phyloP scores from a whole-genome alignment of 2,888 invertebrate species.

The Patella pellucida region DNA sequence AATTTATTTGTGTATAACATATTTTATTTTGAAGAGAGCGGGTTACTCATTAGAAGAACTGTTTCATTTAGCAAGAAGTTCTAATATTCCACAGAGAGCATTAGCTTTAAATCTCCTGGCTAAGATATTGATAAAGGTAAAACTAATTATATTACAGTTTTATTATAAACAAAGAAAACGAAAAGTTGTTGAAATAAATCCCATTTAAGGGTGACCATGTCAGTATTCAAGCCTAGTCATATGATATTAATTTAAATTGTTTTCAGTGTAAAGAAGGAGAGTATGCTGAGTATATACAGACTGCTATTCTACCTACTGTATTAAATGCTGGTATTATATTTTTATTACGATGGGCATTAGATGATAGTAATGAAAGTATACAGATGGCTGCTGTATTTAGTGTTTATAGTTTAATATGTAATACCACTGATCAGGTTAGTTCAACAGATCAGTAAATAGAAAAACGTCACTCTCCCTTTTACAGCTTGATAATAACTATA shows the following conservation, averaged over 20 bases:
- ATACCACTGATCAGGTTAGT: slow-evolving; percentile 77
- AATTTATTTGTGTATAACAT: not conserved
- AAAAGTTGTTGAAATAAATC: too few relatives aligned
- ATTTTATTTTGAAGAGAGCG: slow-evolving; percentile 71
- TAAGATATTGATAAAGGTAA: slow-evolving; percentile 76
- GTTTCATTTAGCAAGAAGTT: slow-evolving; percentile 80
- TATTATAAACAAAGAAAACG: too few relatives aligned
- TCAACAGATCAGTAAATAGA: slow-evolving; percentile 66
- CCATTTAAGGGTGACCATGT: too few relatives aligned
- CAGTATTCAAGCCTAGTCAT: too few relatives aligned
- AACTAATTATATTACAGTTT: not conserved
- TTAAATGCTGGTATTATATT: slow-evolving; percentile 83
- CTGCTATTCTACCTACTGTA: slow-evolving; percentile 76
- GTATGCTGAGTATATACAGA: slow-evolving; percentile 82
- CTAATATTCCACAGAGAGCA: slow-evolving; percentile 86
- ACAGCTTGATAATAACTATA: not conserved
- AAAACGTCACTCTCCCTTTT: slow-evolving; percentile 70
- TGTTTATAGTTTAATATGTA: slow-evolving; percentile 80
- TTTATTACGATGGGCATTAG: slow-evolving; percentile 86
- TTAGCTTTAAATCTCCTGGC: slow-evolving; percentile 85
- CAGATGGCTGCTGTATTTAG: slow-evolving; percentile 84
- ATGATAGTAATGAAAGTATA: slow-evolving; percentile 83
- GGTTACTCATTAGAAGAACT: slow-evolving; percentile 93
- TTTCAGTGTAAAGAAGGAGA: slow-evolving; percentile 75
- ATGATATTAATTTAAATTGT: not conserved